Percentiles rank a stretch among this genome's conserved stretches.
phyloP scores from a whole-genome alignment of 2,797 vertebrate species.

The Ciconia nigra region DNA sequence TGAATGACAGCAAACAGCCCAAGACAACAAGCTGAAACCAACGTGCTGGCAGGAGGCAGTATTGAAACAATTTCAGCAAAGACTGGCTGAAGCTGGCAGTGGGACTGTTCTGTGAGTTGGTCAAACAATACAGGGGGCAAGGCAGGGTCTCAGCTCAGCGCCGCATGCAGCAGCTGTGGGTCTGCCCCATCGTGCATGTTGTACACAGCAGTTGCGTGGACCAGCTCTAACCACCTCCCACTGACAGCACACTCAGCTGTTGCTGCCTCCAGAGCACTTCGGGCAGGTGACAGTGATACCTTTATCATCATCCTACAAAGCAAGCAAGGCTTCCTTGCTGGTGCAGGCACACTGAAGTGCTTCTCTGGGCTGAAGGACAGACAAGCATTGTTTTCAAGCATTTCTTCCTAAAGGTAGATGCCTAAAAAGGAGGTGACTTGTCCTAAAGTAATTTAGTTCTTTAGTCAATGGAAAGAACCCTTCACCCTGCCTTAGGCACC shows the following conservation, averaged over 20 bases:
- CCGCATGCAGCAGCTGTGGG: fast-evolving
- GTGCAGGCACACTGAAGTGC: not conserved
- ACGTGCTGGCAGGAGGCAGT: not conserved
- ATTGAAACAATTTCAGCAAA: not conserved
- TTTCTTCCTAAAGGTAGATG: not conserved
- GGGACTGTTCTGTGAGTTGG: fast-evolving
- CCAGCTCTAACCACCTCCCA: not conserved
- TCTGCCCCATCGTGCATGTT: not conserved
- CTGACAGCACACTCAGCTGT: not conserved
- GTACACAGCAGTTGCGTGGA: not conserved
- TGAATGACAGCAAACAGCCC: not conserved
- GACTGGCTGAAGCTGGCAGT: not conserved
- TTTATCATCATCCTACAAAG: not conserved
- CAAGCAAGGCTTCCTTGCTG: not conserved
- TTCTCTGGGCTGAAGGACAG: not conserved
- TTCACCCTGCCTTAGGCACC: not conserved
- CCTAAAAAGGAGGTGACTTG: not conserved
- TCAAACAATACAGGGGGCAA: not conserved
- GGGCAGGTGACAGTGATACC: not conserved
- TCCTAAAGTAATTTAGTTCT: not conserved
- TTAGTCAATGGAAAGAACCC: not conserved
- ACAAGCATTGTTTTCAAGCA: not conserved
- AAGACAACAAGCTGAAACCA: not conserved
- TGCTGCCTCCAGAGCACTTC: not conserved
- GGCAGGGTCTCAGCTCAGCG: not conserved